Base-by-base conservation (phyloP, 1,140 invertebrate genomes). In the Hestina assimilis region DNA sequence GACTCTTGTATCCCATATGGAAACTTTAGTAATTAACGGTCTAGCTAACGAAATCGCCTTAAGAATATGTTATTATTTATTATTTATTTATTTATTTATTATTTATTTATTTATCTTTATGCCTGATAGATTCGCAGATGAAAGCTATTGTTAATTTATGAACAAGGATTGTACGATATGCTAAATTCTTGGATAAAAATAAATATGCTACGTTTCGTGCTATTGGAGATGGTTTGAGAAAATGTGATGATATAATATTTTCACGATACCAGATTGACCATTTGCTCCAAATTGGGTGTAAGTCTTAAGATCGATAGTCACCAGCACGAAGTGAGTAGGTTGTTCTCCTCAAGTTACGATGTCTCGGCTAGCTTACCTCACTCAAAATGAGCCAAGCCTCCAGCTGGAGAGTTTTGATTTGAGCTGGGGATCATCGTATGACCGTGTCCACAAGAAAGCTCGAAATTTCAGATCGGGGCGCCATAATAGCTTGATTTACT, bases 121-220 rank as follows among this genome's bases (percentile, higher is more conserved):
- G 26, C 46, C 29, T 5, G 40, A 54, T 14, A 51, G 71, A 56
- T 31, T 69, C 62, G 35, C 74, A 77, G 31, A 81, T 63, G 0
- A 67, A 71, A 0, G 62, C 19, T 23, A 79, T 61, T 14, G 59
- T 66, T 6, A 73, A 79, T 54, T 75, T 79, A 54, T 81, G 66
- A 1, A 81, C 67, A 15, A 79, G 53, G 58, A 81, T 72, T 1
- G 75, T 51, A 21, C 57, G 46, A 12, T 64, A 59, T 5, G 55
- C 28, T 24, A 63, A 21, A 8, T 20, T 15, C 8, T 63, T 29
- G 1, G 35, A 24, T 3, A 64, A 14, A 31, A 19, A 48, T 17
- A 62, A 23, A 6, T 46, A 17, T 1, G 46, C 52, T 31, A 64
- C 38, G 11, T 64, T 64, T 19, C 51, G 57, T 24, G 56, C 61